phyloP scores from a whole-genome alignment of 2,797 vertebrate genomes.

The Adelosebastes latens region DNA sequence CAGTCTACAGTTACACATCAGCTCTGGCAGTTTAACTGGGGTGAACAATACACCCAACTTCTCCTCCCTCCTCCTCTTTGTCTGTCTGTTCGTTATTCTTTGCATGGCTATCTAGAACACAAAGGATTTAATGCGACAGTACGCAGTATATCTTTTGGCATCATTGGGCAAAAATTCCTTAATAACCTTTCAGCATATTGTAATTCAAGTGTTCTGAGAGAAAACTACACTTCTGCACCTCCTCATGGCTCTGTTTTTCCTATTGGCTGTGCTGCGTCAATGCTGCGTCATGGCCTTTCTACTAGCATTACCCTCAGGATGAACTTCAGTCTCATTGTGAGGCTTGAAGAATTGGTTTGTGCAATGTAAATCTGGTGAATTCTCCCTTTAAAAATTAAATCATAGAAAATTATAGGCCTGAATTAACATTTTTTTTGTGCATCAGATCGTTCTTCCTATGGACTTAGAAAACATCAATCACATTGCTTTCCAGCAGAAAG shows the following conservation, averaged over 20 bases:
- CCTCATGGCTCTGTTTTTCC: too few species aligned
- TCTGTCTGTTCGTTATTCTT: background rate
- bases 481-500: background rate
- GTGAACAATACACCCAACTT: constrained; percentile 6
- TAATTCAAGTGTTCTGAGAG: too few species aligned
- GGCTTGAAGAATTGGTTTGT: background rate
- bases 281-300: background rate
- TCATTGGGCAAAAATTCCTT: too few species aligned
- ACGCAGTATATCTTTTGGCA: too few species aligned
- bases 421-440: background rate
- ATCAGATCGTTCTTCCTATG: background rate
- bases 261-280: too few species aligned
- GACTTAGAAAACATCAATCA: background rate
- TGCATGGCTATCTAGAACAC: background rate
- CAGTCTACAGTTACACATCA: constrained; percentile 35
- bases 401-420: background rate
- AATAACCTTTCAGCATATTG: too few species aligned
- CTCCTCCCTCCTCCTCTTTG: background rate
- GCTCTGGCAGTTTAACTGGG: constrained; percentile 47
- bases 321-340: background rate
- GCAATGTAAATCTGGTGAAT: background rate
- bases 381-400: background rate
- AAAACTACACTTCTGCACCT: too few species aligned
- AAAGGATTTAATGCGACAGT: background rate
- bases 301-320: background rate